Evolutionary conservation across 2,888 invertebrate genomes (phyloP), one percentile per base, ranked within the genome.

Genomic region (Hydroisotoma schaefferi): DNA sequence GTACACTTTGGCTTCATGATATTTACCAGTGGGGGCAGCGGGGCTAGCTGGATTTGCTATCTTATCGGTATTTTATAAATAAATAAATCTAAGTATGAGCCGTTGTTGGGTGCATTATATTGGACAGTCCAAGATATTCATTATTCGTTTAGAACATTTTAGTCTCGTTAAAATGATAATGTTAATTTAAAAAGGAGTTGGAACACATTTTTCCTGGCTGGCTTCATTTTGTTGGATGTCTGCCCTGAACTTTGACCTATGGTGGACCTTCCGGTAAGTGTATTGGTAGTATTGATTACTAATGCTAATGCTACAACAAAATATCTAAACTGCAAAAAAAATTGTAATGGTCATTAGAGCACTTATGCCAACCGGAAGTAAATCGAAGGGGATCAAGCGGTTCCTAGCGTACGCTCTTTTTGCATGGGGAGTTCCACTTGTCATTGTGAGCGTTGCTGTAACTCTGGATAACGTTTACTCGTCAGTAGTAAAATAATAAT

Each of bases 191-290:
- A n/a, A 26, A 71, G 71, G 62, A 10, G 57, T 70, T 8, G 57
- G 60, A 10, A 55, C 64, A 15, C 68, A 72, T 46, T 72, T 72
- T 48, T 67, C 67, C 46, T 67, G 63, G 46, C 49, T 72, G 6
- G 55, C 67, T 2, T 63, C 67, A 2, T 72, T 72, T 51, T 67
- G 68, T 37, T 72, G 67, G 65, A 65, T 70, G 65, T 61, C 59
- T 20, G 48, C 63, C 8, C 63, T 72, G 1, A 70, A 70, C 33
- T 70, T 67, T 58, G 70, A 70, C 44, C 57, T 72, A n/a, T 72
- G 68, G 65, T 63, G 64, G 59, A 72, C 69, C n/a, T 72, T 72
- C 33, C 59, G 67, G 69, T 70, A 56, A 47, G n/a, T n/a, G n/a
- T n/a, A n/a, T n/a, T n/a, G n/a, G n/a, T n/a, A n/a, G n/a, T n/a